Base-by-base conservation (phyloP, 2,797 vertebrate genomes). In the Champsocephalus gunnari region DNA sequence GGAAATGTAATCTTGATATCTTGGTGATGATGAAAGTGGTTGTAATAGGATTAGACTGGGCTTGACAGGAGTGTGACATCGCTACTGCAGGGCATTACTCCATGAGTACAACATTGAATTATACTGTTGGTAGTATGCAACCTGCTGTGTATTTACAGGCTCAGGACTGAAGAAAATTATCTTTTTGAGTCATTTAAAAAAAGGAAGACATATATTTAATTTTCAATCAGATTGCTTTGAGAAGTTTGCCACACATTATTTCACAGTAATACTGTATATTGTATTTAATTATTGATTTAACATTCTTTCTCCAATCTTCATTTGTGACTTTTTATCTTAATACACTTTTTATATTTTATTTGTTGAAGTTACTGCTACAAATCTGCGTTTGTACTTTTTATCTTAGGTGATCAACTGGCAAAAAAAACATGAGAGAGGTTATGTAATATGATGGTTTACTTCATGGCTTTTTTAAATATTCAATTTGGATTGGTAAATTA, bases 21-120 rank as follows among this genome's bases (percentile, higher is more conserved):
- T 89, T 86, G 74, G 90, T 89, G 87, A 90, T 93, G 89, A 93
- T 94, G 92, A 94, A 93, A 93, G 92, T 93, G 91, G 87, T 81
- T 77, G 78, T 90, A 93, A 94, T 89, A 86, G 92, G 92, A 93
- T 95, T 93, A 92, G 90, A 84, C 56, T 50, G 55, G 81, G 83
- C 66, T 84, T 88, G 89, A 85, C 81, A 87, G 65, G 80, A 79
- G 69, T 82, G 77, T 86, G 77, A 89, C 88, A 86, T 81, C 49
- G 69, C 79, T 75, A 77, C 87, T 81, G 77, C 82, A 87, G 82
- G 51, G 77, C 75, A 73, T 81, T 69, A 61, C 81, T 86, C 78
- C 54, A 61, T 24, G 57, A 82, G 51, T 66, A 61, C 28, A 57
- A 65, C 79, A 73, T 65, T 72, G 69, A 62, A 80, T 81, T 59